A percentile compares a stretch with the other conserved stretches of the same genome.
Evolutionary conservation across 2,113 vertebrate genomes (phyloP).

Genomic region (Raphicerus campestris): DNA sequence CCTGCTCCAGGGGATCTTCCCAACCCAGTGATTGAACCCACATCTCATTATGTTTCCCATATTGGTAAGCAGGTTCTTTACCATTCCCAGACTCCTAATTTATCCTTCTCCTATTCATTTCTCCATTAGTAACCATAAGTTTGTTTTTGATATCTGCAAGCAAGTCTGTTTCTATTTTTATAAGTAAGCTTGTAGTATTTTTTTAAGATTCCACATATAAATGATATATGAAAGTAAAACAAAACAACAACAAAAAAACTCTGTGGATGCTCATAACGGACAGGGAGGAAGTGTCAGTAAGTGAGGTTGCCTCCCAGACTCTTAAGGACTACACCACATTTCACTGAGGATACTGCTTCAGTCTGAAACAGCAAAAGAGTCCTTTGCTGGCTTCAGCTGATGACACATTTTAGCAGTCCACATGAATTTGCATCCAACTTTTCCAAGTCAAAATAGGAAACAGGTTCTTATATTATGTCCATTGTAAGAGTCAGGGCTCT

Average conservation of each 20-base stretch:
- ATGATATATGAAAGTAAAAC: not conserved
- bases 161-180: not conserved
- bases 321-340: fast-evolving
- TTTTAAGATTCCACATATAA: not conserved
- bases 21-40: not conserved
- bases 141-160: not conserved
- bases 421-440: not conserved
- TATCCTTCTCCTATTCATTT: not conserved
- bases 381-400: not conserved
- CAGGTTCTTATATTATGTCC: not conserved
- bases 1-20: not conserved
- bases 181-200: not conserved
- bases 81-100: not conserved
- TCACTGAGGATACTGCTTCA: not conserved
- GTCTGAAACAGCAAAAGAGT: not conserved
- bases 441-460: not conserved
- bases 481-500: not conserved
- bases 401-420: not conserved
- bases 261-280: not conserved
- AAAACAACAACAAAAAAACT: not conserved
- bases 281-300: too few relatives aligned
- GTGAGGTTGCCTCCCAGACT: not conserved
- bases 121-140: not conserved
- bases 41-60: not conserved
- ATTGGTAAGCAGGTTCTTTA: not conserved